These are phyloP conservation scores for Poeciliopsis presidionis DNA, from an alignment of 2,797 vertebrate species.

Conservation along the genomic window DNA sequence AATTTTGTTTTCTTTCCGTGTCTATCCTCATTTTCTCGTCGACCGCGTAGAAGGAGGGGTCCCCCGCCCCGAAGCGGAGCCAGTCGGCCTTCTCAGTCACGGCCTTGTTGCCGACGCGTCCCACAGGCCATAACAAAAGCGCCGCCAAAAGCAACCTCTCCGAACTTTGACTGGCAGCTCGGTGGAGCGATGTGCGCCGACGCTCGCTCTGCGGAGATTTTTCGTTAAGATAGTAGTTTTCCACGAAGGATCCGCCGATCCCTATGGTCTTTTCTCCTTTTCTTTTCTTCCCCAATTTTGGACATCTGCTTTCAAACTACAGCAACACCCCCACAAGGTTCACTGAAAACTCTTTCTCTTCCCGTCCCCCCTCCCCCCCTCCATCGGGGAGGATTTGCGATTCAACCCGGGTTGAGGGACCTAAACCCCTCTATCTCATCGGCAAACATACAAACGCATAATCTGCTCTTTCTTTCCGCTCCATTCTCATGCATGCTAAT, in stretches of 20 bases:
- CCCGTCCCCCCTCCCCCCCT: constrained; percentile 59
- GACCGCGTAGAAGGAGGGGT: constrained; percentile 50
- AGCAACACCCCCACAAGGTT: constrained; percentile 45
- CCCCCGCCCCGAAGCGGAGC: constrained; percentile 47
- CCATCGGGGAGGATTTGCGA: constrained; percentile 72
- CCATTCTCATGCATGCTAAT: constrained; percentile 79
- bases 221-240: constrained; percentile 54
- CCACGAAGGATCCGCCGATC: constrained; percentile 57
- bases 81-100: constrained; percentile 53
- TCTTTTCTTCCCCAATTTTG: constrained; percentile 68
- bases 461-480: constrained; percentile 77
- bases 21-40: constrained; percentile 60
- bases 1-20: constrained; percentile 29
- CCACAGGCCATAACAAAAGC: constrained; percentile 66
- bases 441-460: constrained; percentile 84
- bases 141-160: constrained; percentile 65
- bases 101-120: constrained; percentile 63
- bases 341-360: constrained; percentile 69
- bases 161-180: constrained; percentile 62
- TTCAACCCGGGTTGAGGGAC: constrained; percentile 74
- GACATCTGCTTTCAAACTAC: constrained; percentile 73
- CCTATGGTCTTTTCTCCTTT: constrained; percentile 46
- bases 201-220: constrained; percentile 57
- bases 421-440: constrained; percentile 80
- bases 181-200: constrained; percentile 36